These are phyloP conservation scores for Latrodectus elegans DNA, from an alignment of 2,888 invertebrate species.

Conservation along the genomic window DNA sequence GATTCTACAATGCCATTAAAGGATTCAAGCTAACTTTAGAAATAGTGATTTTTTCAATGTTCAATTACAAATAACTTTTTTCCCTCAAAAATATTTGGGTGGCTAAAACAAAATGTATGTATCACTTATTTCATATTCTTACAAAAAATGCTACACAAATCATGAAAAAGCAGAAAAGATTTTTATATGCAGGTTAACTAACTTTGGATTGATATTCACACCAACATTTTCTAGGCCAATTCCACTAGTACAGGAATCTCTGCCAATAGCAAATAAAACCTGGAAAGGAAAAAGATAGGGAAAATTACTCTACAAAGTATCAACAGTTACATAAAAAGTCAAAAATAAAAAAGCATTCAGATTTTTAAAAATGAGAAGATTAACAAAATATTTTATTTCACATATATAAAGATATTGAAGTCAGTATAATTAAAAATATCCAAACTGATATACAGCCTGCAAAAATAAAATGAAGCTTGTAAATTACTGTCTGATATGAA, in stretches of 20 bases:
- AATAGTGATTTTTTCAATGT: too few species aligned
- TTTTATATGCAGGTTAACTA: neutral
- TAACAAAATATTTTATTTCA: too few species aligned
- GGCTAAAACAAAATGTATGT: too few species aligned
- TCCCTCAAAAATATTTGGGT: too few species aligned
- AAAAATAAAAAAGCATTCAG: too few species aligned
- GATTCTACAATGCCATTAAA: too few species aligned
- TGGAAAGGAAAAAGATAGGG: constrained; percentile 70
- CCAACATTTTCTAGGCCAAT: constrained; percentile 83
- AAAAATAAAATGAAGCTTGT: neutral
- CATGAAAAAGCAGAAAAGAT: neutral
- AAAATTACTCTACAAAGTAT: neutral
- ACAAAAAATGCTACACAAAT: neutral
- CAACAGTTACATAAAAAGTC: neutral
- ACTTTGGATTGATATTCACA: constrained; percentile 79
- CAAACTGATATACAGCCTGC: too few species aligned
- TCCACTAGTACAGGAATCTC: constrained; percentile 78
- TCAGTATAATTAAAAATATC: too few species aligned
- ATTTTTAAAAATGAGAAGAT: too few species aligned
- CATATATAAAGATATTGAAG: too few species aligned
- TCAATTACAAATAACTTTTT: too few species aligned
- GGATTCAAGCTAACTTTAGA: too few species aligned
- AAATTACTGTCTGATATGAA: neutral
- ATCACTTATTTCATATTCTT: neutral
- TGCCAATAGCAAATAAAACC: constrained; percentile 79